These are phyloP conservation scores for Yponomeuta evonymella DNA, from an alignment of 2,888 invertebrate species.

Conservation along the genomic window DNA sequence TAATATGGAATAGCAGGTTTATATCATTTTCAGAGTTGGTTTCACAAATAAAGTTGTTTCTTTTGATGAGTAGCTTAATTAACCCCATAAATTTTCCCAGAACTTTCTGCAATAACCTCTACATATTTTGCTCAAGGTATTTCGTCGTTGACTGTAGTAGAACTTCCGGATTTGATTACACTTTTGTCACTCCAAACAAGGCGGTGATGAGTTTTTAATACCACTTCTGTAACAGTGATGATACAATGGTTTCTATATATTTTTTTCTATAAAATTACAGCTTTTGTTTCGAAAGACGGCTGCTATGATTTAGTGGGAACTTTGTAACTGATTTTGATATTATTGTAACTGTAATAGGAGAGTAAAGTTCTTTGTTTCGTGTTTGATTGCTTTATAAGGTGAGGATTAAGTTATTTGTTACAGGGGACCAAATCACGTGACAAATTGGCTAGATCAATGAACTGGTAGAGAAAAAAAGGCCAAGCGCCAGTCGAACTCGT, in stretches of 20 bases:
- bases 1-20: no score
- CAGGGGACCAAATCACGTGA: background rate
- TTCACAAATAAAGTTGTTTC: no score
- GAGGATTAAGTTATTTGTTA: slow-evolving; percentile 3
- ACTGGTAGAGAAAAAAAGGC: no score
- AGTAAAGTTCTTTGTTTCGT: background rate
- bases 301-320: background rate
- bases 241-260: background rate
- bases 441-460: background rate
- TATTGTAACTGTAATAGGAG: background rate
- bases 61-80: no score
- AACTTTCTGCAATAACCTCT: no score
- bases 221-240: background rate
- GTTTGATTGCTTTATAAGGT: background rate
- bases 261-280: background rate
- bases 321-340: background rate
- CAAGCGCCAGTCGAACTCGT: no score
- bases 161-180: background rate
- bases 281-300: background rate
- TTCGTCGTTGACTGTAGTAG: background rate
- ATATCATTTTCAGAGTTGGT: no score
- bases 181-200: slow-evolving; percentile 28
- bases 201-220: slow-evolving; percentile 46
- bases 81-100: no score
- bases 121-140: no score